Conservation (phyloP, 2,797 vertebrate genomes). For the Pristis pectinata region DNA sequence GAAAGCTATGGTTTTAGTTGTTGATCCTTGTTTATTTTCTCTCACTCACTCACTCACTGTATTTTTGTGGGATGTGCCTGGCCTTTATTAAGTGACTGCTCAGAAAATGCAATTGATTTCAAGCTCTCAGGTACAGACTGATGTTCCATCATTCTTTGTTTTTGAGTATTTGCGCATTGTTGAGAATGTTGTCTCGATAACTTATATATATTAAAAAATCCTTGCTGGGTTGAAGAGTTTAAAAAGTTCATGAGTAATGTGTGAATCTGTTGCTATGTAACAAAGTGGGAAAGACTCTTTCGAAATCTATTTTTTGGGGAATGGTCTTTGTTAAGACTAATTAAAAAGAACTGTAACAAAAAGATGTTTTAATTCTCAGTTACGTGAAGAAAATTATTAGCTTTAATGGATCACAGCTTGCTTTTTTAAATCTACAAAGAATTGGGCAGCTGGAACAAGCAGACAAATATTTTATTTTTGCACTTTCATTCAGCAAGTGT, state of each 20-base stretch:
- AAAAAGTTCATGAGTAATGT: conserved; percentile 28
- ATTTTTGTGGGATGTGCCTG: not conserved
- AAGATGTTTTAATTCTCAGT: conserved; percentile 5
- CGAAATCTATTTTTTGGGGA: conserved; percentile 4
- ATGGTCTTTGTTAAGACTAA: conserved; percentile 25
- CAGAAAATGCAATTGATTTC: not conserved
- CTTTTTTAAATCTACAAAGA: not conserved
- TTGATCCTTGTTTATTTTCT: not conserved
- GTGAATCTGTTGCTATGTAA: conserved; percentile 36
- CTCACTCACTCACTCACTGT: too few species aligned
- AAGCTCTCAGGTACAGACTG: not conserved
- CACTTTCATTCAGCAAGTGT: not conserved
- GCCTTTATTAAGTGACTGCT: not conserved
- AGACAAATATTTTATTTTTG: conserved; percentile 17
- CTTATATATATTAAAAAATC: not conserved
- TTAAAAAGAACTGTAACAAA: not conserved
- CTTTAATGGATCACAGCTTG: not conserved
- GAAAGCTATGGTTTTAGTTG: not conserved
- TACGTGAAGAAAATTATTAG: not conserved
- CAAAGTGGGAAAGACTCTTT: conserved; percentile 12
- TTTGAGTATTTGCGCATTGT: not conserved
- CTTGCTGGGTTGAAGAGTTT: conserved; percentile 30
- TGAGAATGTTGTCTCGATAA: not conserved
- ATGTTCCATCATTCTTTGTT: not conserved
- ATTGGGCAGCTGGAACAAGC: conserved; percentile 20